Conservation (phyloP, 2,888 invertebrate genomes). For the Tipula helvola region DNA sequence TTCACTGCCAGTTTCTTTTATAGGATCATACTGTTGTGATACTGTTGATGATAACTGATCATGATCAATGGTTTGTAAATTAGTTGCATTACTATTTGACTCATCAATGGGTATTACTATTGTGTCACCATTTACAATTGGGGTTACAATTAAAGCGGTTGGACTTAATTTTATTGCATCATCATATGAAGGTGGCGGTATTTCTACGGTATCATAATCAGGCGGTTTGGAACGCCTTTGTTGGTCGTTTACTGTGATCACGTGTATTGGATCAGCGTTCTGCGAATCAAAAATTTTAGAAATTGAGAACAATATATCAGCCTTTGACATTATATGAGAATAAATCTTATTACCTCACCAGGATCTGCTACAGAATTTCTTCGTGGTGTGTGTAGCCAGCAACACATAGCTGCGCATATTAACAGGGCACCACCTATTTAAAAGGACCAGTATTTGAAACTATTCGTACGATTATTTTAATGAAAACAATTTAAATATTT, state of each 20-base stretch:
- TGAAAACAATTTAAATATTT: background rate
- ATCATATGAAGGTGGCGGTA: conserved; percentile 56
- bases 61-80: background rate
- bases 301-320: too few relatives aligned
- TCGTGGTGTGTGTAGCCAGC: conserved; percentile 49
- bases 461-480: background rate
- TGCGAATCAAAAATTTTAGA: conserved; percentile 29
- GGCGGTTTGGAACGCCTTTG: conserved; percentile 55
- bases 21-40: background rate
- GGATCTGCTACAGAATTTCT: conserved; percentile 29
- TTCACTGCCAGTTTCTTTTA: background rate
- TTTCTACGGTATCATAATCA: conserved; percentile 56
- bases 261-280: conserved; percentile 54
- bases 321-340: background rate
- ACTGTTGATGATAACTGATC: background rate
- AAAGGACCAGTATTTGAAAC: background rate
- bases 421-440: conserved; percentile 48
- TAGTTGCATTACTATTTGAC: background rate
- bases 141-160: conserved; percentile 36
- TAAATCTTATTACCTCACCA: conserved; percentile 34
- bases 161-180: conserved; percentile 60
- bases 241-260: conserved; percentile 46
- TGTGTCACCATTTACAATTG: conserved; percentile 20
- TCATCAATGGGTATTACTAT: background rate
- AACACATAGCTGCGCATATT: conserved; percentile 61